Evolutionary conservation across 1,140 invertebrate species (phyloP), one percentile per base, ranked within the genome.

Genomic region (Eueides isabella): DNA sequence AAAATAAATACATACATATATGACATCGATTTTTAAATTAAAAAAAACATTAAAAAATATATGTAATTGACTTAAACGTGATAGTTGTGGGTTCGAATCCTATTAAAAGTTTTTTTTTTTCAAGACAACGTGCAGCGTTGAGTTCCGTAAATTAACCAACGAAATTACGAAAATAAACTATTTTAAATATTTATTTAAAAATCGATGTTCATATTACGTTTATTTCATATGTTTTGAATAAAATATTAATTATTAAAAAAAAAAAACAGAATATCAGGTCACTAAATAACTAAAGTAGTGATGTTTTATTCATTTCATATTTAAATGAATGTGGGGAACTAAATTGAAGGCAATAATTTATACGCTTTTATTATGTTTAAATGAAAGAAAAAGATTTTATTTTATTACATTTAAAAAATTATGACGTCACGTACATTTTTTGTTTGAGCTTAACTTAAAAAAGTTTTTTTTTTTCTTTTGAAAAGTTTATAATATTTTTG

Each of bases 331-430:
- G n/a, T 48, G n/a, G 5, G 26, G 14, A 35, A 62, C 23, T 14
- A 55, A 68, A 74, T 63, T 68, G 28, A 38, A 66, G 33, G 73
- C 73, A 75, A 75, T 75, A 75, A 64, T 26, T 44, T 29, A 70
- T 75, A 75, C 73, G 73, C 73, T 75, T 75, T 69, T 29, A 64
- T 48, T 55, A 65, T 65, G 19, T 64, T 65, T 16, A 16, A 28
- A 26, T 23, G 23, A 26, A 26, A 29, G 29, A 26, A 6, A 72
- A 72, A 67, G 31, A 67, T 73, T 61, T 67, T 67, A 31, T 74
- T 74, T 74, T 41, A 64, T 74, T 63, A 63, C 62, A 71, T 38
- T 35, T 41, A 23, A 63, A 71, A 19, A 35, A 69, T 48, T 41
- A 48, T 55, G 48, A 55, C 48, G 48, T 55, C 48, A 26, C 2